These are phyloP conservation scores for Empidonax alnorum DNA, from an alignment of 2,113 vertebrate species.

Conservation along the genomic window DNA sequence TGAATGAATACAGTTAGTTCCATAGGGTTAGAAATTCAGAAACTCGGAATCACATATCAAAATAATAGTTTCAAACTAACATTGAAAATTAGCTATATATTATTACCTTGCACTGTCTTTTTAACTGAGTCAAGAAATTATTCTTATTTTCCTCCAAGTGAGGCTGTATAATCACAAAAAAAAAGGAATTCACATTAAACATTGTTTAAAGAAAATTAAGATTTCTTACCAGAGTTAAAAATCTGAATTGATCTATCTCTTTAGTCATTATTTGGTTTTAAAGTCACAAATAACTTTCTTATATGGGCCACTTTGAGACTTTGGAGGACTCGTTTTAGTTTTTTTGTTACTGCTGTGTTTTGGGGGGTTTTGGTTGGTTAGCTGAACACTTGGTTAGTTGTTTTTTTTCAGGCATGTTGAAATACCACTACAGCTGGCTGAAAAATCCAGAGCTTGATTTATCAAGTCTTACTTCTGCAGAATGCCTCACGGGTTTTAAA, in stretches of 20 bases:
- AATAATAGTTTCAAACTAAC: background rate
- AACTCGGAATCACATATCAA: background rate
- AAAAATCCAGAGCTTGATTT: background rate
- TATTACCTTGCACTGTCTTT: background rate
- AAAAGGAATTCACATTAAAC: background rate
- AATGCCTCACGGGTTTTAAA: background rate
- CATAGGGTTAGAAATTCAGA: background rate
- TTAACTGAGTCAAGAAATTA: background rate
- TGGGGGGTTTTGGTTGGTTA: fast-evolving
- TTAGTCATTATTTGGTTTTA: background rate
- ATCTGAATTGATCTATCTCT: background rate
- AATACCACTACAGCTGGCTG: background rate
- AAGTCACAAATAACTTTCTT: background rate
- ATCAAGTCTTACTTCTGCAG: background rate
- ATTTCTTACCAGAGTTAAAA: background rate
- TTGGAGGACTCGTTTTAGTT: fast-evolving
- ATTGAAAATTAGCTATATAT: background rate
- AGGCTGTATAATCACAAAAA: background rate
- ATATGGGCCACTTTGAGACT: background rate
- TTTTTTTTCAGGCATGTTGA: background rate
- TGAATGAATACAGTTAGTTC: background rate
- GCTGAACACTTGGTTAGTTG: background rate
- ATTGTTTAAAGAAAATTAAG: background rate
- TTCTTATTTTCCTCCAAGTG: background rate
- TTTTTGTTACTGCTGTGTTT: background rate